Base-by-base conservation (phyloP, 2,113 vertebrate species). In the Haliaeetus leucogaster region DNA sequence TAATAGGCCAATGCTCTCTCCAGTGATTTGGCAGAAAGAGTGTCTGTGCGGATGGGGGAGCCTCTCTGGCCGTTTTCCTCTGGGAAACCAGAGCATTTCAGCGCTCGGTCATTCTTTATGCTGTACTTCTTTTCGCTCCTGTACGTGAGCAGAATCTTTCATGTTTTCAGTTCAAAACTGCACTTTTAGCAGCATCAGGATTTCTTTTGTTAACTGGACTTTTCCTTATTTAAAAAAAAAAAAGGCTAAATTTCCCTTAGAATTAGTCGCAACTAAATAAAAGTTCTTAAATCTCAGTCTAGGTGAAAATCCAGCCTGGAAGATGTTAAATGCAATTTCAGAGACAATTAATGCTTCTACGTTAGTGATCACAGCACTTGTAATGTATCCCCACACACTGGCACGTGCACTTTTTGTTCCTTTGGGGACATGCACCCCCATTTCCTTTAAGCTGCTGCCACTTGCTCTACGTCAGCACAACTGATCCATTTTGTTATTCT, bases 21-120 rank as follows among this genome's bases (percentile, higher is more conserved):
- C 92, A 38, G 71, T 25, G 73, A 65, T 93, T 82, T 94, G 87
- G 93, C 93, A 93, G 79, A 19, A 53, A 16, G 70, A 76, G 36
- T 5, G 1, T 85, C 91, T 82, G 52, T 85, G 84, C 3, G 53
- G 59, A 73, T 62, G 59, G 59, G n/a, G 67, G 89, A 91, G 76
- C 38, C 22, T 58, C 84, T 52, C 92, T 87, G 81, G 48, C 78
- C 47, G 6, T 88, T 85, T 85, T 95, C 61, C 70, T 93, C 53
- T 0, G 10, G 84, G 87, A 93, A 93, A 59, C 56, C 56, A 55
- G 76, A 89, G 32, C 9, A 0, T 82, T 94, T 89, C 56, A 43
- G 12, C 1, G 0, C 48, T 65, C 0, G 1, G 55, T 73, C 68
- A 18, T 82, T 87, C 48, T 88, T 87, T 40, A 27, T 76, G 26